Evolutionary conservation across 2,113 vertebrate species (phyloP), one percentile per base, ranked within the genome.

Genomic region (Opisthocomus hoazin): DNA sequence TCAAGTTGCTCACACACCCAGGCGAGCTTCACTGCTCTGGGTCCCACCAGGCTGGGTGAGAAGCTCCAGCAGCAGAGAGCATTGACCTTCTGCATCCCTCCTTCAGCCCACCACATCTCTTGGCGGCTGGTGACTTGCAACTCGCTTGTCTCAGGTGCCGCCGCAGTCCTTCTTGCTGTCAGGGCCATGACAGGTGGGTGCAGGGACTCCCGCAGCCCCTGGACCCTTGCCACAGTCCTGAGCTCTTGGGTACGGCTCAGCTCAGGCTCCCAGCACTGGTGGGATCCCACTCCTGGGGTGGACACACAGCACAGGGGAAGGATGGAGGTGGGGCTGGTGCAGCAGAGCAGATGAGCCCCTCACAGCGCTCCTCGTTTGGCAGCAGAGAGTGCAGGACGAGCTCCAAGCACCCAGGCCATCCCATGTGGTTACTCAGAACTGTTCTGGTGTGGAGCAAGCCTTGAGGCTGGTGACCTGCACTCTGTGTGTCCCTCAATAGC

Each of bases 1-100:
- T 97, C 77, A 63, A 84, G 89, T 94, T 12, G n/a, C 86, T 92
- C 66, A 81, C 91, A 90, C 76, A 95, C 81, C 91, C 87, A 84
- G 65, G 48, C 1, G 6, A 91, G 19, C 87, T 89, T 46, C 60
- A 60, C 12, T 43, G n/a, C 78, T 73, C 36, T 0, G 0, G 9
- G 39, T 94, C 91, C 91, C 94, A 93, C 84, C 81, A 45, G 48
- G 17, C 48, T 71, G 80, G 39, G 24, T 29, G 73, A 89, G 87
- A 68, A 64, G 74, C 36, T 81, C 14, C 37, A 89, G 51, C 51
- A 73, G 75, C 82, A 80, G 83, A 63, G 26, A 74, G 18, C 51
- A 34, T 0, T 81, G 74, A 12, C 34, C 56, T 69, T 45, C 29
- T 70, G 46, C 69, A 70, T 58, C 77, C 43, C 26, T 87, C 16